Conservation (phyloP, 1,140 invertebrate genomes). For the Drosophila parabipectinata region DNA sequence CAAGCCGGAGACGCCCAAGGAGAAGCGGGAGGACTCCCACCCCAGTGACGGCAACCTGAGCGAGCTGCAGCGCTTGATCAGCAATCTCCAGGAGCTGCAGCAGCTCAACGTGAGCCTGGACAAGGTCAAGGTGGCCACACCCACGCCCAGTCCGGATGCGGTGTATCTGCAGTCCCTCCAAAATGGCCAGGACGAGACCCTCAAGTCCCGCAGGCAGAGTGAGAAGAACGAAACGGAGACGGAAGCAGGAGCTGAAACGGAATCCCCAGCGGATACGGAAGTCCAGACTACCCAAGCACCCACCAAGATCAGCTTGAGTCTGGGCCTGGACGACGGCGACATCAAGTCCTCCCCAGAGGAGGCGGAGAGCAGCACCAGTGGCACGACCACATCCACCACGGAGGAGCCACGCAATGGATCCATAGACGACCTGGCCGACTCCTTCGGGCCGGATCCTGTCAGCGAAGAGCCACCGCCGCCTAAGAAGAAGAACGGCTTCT, state of each 20-base stretch:
- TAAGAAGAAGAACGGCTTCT: constrained; percentile 89
- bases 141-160: constrained; percentile 34
- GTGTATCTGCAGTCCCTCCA: constrained; percentile 66
- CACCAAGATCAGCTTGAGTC: constrained; percentile 53
- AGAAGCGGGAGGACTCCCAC: constrained; percentile 27
- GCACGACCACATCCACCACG: constrained; percentile 34
- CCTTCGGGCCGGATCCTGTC: constrained; percentile 87
- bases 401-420: constrained; percentile 77
- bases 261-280: not conserved
- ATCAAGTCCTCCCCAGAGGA: not conserved
- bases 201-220: constrained; percentile 65
- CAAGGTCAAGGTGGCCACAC: constrained; percentile 34
- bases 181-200: constrained; percentile 41
- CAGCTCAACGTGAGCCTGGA: constrained; percentile 83
- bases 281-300: constrained; percentile 52
- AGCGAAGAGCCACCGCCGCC: constrained; percentile 87
- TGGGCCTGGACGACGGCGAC: constrained; percentile 50
- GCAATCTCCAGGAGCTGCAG: constrained; percentile 78
- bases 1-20: constrained; percentile 51
- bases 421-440: constrained; percentile 88
- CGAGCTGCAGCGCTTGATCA: constrained; percentile 80
- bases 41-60: constrained; percentile 28
- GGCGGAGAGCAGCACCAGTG: not conserved
- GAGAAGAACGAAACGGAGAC: constrained; percentile 9
- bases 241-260: not conserved